Conservation (phyloP, 2,113 vertebrate genomes). For the Eleginops maclovinus region DNA sequence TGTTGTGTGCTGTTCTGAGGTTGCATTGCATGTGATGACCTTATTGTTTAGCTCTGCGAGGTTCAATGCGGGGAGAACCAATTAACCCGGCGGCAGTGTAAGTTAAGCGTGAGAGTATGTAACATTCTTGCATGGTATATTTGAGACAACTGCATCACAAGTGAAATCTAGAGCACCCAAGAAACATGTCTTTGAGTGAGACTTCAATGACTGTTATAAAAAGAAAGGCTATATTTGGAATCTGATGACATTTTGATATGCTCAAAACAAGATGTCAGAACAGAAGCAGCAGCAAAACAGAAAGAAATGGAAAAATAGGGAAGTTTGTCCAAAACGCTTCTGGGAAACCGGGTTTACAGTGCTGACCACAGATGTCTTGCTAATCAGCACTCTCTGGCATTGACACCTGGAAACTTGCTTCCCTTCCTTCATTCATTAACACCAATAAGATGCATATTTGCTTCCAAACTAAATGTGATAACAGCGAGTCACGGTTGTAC, state of each 20-base stretch:
- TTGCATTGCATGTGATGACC: no score
- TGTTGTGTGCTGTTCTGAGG: no score
- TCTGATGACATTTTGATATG: constrained; percentile 4
- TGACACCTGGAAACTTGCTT: not conserved
- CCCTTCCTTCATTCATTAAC: not conserved
- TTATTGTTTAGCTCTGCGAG: no score
- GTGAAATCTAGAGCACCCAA: constrained; percentile 3
- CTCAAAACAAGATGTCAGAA: not conserved
- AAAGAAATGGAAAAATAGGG: not conserved
- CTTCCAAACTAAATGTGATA: not conserved
- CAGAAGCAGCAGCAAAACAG: not conserved
- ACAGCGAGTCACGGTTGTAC: not conserved
- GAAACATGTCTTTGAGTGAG: not conserved
- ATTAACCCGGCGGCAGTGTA: no score
- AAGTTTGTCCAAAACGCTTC: not conserved
- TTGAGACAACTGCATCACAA: not conserved
- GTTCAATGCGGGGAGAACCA: no score
- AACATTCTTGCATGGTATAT: not conserved
- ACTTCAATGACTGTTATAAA: not conserved
- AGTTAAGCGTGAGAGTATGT: no score
- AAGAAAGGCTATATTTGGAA: constrained; percentile 17
- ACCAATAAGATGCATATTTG: not conserved
- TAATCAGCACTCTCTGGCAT: constrained; percentile 50
- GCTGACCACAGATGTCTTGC: not conserved
- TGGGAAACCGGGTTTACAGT: not conserved